These are phyloP conservation scores for Epinotia ramella DNA, from an alignment of 2,888 invertebrate species.

Conservation along the genomic window DNA sequence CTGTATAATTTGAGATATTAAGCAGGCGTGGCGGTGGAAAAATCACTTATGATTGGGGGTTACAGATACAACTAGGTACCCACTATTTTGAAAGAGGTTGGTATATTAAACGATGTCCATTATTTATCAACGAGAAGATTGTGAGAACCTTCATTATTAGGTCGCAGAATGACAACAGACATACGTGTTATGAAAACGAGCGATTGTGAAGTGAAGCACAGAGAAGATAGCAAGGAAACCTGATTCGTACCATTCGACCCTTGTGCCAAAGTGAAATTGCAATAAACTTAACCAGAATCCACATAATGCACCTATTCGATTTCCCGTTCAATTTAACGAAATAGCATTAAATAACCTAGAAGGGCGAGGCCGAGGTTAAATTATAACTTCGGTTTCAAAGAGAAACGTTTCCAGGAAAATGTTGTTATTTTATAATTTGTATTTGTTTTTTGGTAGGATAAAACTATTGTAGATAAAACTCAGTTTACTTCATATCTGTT, in stretches of 20 bases:
- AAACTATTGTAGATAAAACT: too few species aligned
- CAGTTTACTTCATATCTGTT: too few species aligned
- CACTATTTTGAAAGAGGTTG: conserved; percentile 20
- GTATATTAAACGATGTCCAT: conserved; percentile 34
- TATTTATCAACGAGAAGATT: conserved; percentile 19
- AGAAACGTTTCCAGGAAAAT: conserved; percentile 47
- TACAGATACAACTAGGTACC: conserved; percentile 40
- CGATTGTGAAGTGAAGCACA: conserved; percentile 3
- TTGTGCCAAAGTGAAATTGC: conserved; percentile 32
- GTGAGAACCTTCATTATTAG: conserved; percentile 17
- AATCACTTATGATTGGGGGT: conserved; percentile 50
- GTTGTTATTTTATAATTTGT: conserved; percentile 28
- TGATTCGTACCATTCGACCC: conserved; percentile 14
- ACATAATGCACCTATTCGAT: conserved; percentile 20
- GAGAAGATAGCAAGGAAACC: conserved; percentile 25
- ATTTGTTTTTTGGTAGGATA: too few species aligned
- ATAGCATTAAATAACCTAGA: conserved; percentile 28
- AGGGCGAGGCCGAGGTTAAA: conserved; percentile 19
- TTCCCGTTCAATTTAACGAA: conserved; percentile 24
- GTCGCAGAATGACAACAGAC: conserved; percentile 24
- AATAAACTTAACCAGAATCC: conserved; percentile 26
- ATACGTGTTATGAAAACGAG: conserved; percentile 26
- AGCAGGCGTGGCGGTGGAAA: conserved; percentile 50
- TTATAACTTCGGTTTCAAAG: conserved; percentile 27
- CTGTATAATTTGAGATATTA: conserved; percentile 53